Evolutionary conservation across 2,797 vertebrate genomes (phyloP), one percentile per base, ranked within the genome.

Genomic region (Enoplosus armatus): DNA sequence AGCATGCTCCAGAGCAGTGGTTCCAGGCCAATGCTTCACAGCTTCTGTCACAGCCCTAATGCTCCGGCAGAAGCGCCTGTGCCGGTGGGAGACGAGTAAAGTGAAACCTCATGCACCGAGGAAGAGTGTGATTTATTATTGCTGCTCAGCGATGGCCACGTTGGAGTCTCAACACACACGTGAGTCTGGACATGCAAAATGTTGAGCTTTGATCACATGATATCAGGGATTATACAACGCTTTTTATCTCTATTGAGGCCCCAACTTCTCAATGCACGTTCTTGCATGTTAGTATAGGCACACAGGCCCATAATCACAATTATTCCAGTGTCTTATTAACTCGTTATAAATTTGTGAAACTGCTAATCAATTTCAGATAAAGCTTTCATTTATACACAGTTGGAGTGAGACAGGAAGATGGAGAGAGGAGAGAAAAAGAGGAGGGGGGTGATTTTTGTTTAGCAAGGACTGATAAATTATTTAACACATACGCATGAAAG

Each of bases 1-100:
- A 83, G 41, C 33, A 0, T 53, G 68, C 84, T 83, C 76, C 62
- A 43, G 81, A 90, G 87, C 77, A 54, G 53, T 14, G 48, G 79
- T 89, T 92, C 72, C 87, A 84, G 90, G 75, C 89, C 87, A 74
- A 24, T 76, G 87, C 84, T 79, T 89, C 87, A 72, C 80, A 85
- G 83, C 85, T 80, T 87, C 86, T 88, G 78, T 83, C 85, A 85
- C 65, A n/a, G 79, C 64, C 79, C 55, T 74, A 69, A 83, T 75
- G 78, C 82, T 76, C 62, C 12, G 3, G 61, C 64, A 67, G 59
- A 68, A 41, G 62, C 1, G 35, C 3, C 41, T 24, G 65, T 1
- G 74, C 80, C 86, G 35, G 72, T 50, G 61, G 71, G 76, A 89
- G 75, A 70, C 12, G 1, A 75, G 73, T 72, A 79, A 90, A 75